Percentiles rank a stretch among this genome's conserved stretches.
Conservation (phyloP, 2,888 invertebrate genomes). For the Dicycla oo region DNA sequence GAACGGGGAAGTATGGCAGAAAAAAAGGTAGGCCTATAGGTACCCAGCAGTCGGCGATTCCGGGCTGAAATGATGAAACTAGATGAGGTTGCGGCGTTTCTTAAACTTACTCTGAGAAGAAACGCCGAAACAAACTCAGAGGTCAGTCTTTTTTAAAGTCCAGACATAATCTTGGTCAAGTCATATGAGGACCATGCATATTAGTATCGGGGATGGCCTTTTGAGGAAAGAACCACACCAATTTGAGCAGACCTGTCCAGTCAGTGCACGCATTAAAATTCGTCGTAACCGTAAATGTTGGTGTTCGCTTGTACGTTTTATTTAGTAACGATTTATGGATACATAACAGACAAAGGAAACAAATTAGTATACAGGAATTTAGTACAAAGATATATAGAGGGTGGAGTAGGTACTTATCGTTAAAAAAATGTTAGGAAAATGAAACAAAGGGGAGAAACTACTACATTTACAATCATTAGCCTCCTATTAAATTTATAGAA, state of each 20-base stretch:
- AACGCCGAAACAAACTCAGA: not conserved
- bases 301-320: not conserved
- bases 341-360: not conserved
- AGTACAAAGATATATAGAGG: too few relatives aligned
- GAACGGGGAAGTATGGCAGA: too few relatives aligned
- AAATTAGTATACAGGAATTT: not conserved
- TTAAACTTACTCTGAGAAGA: not conserved
- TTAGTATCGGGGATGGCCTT: not conserved
- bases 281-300: not conserved
- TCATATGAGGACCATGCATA: too few relatives aligned
- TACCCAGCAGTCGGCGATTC: too few relatives aligned
- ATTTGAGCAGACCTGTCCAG: not conserved
- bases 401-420: not conserved
- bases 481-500: conserved; percentile 3
- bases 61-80: not conserved
- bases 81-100: not conserved
- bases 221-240: not conserved
- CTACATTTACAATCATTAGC: not conserved
- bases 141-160: not conserved
- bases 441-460: not conserved
- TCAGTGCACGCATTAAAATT: not conserved
- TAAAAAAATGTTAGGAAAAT: not conserved
- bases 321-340: not conserved
- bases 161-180: not conserved
- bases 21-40: too few relatives aligned